Percentiles rank a stretch among this genome's conserved stretches.
Conservation (phyloP, 2,113 vertebrate species). For the Lycaon pictus region DNA sequence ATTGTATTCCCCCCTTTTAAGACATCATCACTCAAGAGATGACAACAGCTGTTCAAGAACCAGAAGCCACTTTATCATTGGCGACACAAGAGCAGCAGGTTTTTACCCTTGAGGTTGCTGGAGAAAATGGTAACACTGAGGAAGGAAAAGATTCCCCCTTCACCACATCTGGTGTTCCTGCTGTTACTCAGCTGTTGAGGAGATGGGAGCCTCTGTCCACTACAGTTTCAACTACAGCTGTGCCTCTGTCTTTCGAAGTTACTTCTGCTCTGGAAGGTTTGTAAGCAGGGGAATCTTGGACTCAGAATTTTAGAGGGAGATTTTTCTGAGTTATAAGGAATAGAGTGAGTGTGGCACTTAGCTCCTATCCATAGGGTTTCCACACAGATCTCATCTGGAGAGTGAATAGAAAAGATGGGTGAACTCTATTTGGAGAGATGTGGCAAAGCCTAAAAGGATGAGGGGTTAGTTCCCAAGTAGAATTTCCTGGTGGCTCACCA, state of each 20-base stretch:
- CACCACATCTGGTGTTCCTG: neutral
- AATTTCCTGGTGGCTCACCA: neutral
- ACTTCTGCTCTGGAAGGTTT: constrained; percentile 75
- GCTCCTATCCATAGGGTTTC: neutral
- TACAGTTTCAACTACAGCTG: neutral
- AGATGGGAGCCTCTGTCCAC: constrained; percentile 53
- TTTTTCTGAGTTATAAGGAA: neutral
- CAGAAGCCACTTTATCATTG: constrained; percentile 53
- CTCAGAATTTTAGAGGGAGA: neutral
- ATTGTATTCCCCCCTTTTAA: neutral
- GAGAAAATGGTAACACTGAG: neutral
- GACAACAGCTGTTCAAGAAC: constrained; percentile 70
- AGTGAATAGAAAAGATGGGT: neutral
- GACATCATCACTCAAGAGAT: constrained; percentile 77
- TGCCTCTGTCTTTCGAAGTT: neutral
- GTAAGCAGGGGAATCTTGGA: constrained; percentile 59
- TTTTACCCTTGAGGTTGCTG: constrained; percentile 48
- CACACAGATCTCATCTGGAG: neutral
- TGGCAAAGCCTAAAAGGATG: neutral
- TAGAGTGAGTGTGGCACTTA: neutral
- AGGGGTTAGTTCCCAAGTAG: neutral
- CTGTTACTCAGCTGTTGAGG: constrained; percentile 61
- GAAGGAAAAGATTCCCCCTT: constrained; percentile 59
- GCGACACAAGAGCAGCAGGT: constrained; percentile 32
- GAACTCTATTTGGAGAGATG: neutral